Evolutionary conservation across 2,888 invertebrate species (phyloP).

Genomic region (Tiliacea aurago): DNA sequence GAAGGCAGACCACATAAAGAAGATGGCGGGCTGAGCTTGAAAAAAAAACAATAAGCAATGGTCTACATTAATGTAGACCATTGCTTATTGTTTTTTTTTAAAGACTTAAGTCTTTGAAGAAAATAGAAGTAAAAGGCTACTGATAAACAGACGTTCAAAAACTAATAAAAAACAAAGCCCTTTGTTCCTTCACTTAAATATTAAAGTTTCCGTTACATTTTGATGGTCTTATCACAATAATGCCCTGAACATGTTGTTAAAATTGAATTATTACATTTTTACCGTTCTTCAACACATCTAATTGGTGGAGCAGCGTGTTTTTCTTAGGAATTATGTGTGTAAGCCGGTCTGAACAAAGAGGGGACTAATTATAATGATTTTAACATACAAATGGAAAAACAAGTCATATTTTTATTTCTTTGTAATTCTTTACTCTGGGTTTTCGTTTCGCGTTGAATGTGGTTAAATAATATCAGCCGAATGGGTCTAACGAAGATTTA

Average conservation of each 20-base stretch:
- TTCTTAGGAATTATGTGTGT: constrained; percentile 64
- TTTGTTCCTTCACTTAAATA: constrained; percentile 55
- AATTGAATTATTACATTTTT: constrained; percentile 61
- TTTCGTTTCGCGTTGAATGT: constrained; percentile 4
- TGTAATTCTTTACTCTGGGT: constrained; percentile 21
- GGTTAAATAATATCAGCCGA: background rate
- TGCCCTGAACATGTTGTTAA: constrained; percentile 47
- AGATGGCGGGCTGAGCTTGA: background rate
- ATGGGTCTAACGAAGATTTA: too few species aligned
- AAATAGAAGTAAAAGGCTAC: background rate
- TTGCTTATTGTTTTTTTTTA: too few species aligned
- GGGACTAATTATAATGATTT: constrained; percentile 56
- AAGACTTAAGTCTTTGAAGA: too few species aligned
- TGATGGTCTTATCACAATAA: constrained; percentile 47
- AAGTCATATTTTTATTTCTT: constrained; percentile 37
- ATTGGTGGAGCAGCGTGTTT: constrained; percentile 51
- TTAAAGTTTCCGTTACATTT: constrained; percentile 50
- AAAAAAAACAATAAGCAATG: background rate
- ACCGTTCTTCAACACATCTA: constrained; percentile 56
- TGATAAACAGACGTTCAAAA: constrained; percentile 12
- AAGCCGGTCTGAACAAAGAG: constrained; percentile 59
- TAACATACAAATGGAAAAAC: constrained; percentile 53
- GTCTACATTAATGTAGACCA: background rate
- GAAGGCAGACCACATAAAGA: background rate
- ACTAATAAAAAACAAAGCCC: constrained; percentile 48